Conservation (phyloP, 1,140 invertebrate species). For the Dinoponera quadriceps region DNA sequence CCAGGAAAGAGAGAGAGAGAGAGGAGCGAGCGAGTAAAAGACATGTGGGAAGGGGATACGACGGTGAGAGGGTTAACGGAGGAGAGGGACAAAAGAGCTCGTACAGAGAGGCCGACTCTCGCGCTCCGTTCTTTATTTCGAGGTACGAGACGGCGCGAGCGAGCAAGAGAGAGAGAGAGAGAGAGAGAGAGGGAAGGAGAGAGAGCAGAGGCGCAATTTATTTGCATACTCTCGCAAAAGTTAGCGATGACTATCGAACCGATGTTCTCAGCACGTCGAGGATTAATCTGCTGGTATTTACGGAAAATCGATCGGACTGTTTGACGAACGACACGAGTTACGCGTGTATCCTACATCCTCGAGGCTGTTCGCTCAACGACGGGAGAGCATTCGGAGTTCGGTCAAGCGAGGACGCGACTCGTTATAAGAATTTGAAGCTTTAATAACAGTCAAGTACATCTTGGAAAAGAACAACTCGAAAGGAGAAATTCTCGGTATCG, state of each 20-base stretch:
- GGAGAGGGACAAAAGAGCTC: constrained; percentile 67
- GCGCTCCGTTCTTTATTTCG: constrained; percentile 50
- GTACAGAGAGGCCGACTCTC: constrained; percentile 41
- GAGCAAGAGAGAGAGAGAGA: neutral
- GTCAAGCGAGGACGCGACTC: too few relatives aligned
- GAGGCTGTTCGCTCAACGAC: too few relatives aligned
- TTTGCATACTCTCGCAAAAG: constrained; percentile 61
- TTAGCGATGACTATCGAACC: neutral
- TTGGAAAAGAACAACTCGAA: too few relatives aligned
- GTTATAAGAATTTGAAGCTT: too few relatives aligned
- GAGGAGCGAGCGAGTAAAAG: constrained; percentile 45
- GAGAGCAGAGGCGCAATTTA: constrained; percentile 63
- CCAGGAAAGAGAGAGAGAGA: constrained; percentile 41
- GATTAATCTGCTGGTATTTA: constrained; percentile 3
- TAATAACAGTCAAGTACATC: too few relatives aligned
- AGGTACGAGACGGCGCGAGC: constrained; percentile 25
- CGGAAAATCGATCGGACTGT: constrained; percentile 5
- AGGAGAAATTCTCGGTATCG: too few relatives aligned
- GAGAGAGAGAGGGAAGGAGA: neutral
- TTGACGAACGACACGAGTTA: neutral
- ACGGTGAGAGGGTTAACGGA: constrained; percentile 63
- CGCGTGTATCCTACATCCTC: too few relatives aligned
- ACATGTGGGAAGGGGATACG: constrained; percentile 28
- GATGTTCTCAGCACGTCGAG: constrained; percentile 13
- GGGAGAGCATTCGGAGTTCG: too few relatives aligned